Percentiles rank a stretch among this genome's conserved stretches.
Conservation (phyloP, 2,797 vertebrate species). For the Periophthalmus magnuspinnatus region DNA sequence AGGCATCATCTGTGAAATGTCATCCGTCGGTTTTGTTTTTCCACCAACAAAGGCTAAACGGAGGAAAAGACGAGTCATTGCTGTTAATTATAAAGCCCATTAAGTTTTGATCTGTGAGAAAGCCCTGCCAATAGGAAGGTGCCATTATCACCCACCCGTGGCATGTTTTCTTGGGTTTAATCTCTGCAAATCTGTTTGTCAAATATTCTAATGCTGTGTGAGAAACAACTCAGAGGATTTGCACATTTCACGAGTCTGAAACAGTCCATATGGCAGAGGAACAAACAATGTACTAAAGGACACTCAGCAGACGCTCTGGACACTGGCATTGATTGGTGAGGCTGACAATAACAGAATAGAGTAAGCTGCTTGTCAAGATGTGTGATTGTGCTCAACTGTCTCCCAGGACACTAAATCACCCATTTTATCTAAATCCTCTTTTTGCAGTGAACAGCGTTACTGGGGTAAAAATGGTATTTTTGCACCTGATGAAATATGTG, state of each 20-base stretch:
- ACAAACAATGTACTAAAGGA: slow-evolving; percentile 52
- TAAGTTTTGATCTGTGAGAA: slow-evolving; percentile 61
- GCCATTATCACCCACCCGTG: slow-evolving; percentile 49
- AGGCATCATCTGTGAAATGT: slow-evolving; percentile 73
- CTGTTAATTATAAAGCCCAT: slow-evolving; percentile 75
- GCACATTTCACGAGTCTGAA: slow-evolving; percentile 44
- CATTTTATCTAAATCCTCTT: slow-evolving; percentile 55
- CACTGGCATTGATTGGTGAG: slow-evolving; percentile 44
- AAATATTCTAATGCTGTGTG: slow-evolving; percentile 38
- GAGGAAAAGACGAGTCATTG: slow-evolving; percentile 50
- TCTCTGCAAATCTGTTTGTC: slow-evolving; percentile 51
- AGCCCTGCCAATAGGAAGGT: slow-evolving; percentile 61
- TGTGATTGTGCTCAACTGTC: slow-evolving; percentile 44
- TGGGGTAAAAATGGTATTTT: slow-evolving; percentile 41
- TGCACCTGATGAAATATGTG: slow-evolving; percentile 63
- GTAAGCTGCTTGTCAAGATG: slow-evolving; percentile 56
- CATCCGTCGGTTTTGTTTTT: slow-evolving; percentile 63
- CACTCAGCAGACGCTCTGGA: slow-evolving; percentile 43
- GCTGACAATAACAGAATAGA: slow-evolving; percentile 48
- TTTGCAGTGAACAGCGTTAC: slow-evolving; percentile 40
- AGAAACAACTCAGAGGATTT: slow-evolving; percentile 57
- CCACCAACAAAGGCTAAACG: slow-evolving; percentile 62
- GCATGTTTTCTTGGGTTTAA: slow-evolving; percentile 57
- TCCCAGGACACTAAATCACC: slow-evolving; percentile 58
- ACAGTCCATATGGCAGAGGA: slow-evolving; percentile 48